Conservation (phyloP, 2,797 vertebrate genomes). For the Poeciliopsis turneri region DNA sequence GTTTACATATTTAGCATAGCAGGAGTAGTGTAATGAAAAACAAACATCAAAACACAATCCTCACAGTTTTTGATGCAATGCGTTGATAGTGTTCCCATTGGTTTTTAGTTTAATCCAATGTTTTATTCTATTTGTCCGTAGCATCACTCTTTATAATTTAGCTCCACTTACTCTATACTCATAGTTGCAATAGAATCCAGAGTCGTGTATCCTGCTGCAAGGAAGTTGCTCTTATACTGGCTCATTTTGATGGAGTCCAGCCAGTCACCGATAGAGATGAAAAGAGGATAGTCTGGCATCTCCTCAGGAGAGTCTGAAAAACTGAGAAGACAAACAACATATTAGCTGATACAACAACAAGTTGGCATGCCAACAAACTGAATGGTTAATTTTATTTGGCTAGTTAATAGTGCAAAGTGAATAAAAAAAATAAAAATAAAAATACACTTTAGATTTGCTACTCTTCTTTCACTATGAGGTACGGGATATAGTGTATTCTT, state of each 20-base stretch:
- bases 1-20: neutral
- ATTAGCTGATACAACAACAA: slow-evolving; percentile 7
- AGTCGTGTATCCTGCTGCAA: slow-evolving; percentile 95
- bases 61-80: neutral
- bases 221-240: slow-evolving; percentile 98
- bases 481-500: neutral
- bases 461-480: neutral
- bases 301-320: slow-evolving; percentile 81
- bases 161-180: slow-evolving; percentile 82
- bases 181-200: slow-evolving; percentile 90
- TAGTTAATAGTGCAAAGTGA: neutral
- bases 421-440: neutral
- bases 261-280: slow-evolving; percentile 98
- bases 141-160: slow-evolving; percentile 25
- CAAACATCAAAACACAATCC: neutral
- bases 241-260: slow-evolving; percentile 99
- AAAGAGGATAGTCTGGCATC: slow-evolving; percentile 85
- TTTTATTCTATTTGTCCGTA: neutral
- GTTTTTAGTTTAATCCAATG: slow-evolving; percentile 20
- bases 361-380: neutral
- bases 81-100: neutral
- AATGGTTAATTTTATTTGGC: neutral
- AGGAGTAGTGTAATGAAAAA: neutral
- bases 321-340: slow-evolving; percentile 57
- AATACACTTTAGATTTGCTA: neutral